These are phyloP conservation scores for Platycheirus rosarum DNA, from an alignment of 2,888 invertebrate genomes.

Conservation along the genomic window DNA sequence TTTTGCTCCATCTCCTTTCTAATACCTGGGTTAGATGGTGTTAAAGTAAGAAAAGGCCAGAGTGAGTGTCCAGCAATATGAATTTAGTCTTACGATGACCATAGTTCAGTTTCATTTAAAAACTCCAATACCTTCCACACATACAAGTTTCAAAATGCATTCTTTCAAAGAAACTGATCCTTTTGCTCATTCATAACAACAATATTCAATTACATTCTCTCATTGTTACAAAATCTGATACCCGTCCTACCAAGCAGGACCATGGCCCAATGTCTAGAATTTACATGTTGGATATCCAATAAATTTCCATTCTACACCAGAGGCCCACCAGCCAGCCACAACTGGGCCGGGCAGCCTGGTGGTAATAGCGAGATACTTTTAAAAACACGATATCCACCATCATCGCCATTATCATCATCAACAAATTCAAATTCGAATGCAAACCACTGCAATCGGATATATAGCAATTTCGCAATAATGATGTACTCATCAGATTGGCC, in stretches of 20 bases:
- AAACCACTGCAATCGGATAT: slow-evolving; percentile 71
- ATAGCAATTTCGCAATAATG: slow-evolving; percentile 54
- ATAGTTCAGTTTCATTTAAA: too few species aligned
- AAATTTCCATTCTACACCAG: slow-evolving; percentile 49
- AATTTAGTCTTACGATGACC: too few species aligned
- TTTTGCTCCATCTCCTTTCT: too few species aligned
- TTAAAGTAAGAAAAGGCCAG: too few species aligned
- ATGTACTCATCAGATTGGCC: slow-evolving; percentile 48
- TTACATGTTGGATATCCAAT: slow-evolving; percentile 55
- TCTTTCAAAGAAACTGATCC: slow-evolving; percentile 16
- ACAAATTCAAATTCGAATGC: slow-evolving; percentile 53
- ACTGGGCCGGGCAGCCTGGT: neutral
- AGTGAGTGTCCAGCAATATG: too few species aligned
- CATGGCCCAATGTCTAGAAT: slow-evolving; percentile 46
- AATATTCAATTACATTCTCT: slow-evolving; percentile 66
- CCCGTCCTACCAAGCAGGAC: slow-evolving; percentile 43
- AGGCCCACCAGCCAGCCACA: slow-evolving; percentile 24
- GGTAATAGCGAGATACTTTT: neutral
- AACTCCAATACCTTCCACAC: too few species aligned
- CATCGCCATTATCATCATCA: slow-evolving; percentile 53
- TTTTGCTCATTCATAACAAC: slow-evolving; percentile 33
- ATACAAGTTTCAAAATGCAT: slow-evolving; percentile 9
- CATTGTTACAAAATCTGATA: slow-evolving; percentile 63
- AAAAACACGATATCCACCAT: slow-evolving; percentile 36
- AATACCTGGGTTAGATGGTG: too few species aligned